Evolutionary conservation across 2,797 vertebrate species (phyloP).

Genomic region (Tenualosa ilisha): DNA sequence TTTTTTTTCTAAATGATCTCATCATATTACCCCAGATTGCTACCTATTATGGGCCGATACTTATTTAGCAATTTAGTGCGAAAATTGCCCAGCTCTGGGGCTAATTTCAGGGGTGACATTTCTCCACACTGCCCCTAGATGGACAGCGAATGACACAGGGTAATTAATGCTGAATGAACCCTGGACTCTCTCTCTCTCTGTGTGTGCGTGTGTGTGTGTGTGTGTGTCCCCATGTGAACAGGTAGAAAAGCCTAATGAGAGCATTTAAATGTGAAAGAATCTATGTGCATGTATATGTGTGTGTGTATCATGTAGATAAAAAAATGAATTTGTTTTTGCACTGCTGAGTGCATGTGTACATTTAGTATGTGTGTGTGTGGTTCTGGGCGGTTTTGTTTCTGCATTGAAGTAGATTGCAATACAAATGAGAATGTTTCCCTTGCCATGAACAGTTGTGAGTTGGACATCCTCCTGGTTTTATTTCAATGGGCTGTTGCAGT

Average conservation of each 20-base stretch:
- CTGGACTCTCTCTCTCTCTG: constrained; percentile 29
- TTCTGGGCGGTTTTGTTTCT: neutral
- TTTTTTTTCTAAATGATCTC: constrained; percentile 73
- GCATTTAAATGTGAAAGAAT: neutral
- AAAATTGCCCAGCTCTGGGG: constrained; percentile 73
- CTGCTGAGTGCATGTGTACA: neutral
- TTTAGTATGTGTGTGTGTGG: neutral
- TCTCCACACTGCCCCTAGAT: constrained; percentile 67
- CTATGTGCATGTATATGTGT: neutral
- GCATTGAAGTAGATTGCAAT: constrained; percentile 24
- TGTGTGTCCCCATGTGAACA: constrained; percentile 41
- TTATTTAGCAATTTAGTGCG: constrained; percentile 79
- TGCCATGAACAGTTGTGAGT: neutral
- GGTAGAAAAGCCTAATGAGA: neutral
- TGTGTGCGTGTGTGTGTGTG: constrained; percentile 38
- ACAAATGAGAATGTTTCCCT: neutral
- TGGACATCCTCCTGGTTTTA: constrained; percentile 3
- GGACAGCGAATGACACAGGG: constrained; percentile 59
- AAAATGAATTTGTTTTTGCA: neutral
- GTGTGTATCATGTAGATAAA: neutral
- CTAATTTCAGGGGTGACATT: constrained; percentile 78
- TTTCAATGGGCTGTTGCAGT: constrained; percentile 2
- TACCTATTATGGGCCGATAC: constrained; percentile 77
- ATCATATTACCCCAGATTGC: constrained; percentile 81
- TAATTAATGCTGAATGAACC: constrained; percentile 55